Percentiles rank a stretch among this genome's conserved stretches.
Evolutionary conservation across 2,888 invertebrate species (phyloP).

Genomic region (Calliopum simillimum): DNA sequence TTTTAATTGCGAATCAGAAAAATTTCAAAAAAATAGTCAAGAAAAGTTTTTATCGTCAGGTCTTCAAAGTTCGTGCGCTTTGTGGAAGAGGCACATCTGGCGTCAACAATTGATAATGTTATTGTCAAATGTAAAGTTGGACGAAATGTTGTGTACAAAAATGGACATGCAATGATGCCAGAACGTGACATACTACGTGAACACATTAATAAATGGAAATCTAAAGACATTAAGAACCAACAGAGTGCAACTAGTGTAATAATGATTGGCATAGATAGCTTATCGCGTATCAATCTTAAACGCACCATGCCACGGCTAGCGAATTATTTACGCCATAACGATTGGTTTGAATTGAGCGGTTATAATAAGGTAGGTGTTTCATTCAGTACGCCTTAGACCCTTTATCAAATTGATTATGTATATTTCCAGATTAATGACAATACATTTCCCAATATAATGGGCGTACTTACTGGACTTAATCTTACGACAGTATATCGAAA

Average conservation of each 20-base stretch:
- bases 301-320: constrained; percentile 81
- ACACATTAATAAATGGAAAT: constrained; percentile 60
- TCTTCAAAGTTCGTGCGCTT: no score
- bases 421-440: constrained; percentile 80
- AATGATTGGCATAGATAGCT: constrained; percentile 86
- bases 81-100: constrained; percentile 59
- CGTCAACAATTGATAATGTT: constrained; percentile 67
- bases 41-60: constrained; percentile 59
- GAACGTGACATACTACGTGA: constrained; percentile 69
- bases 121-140: constrained; percentile 69
- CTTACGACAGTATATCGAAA: constrained; percentile 67
- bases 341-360: constrained; percentile 79
- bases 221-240: constrained; percentile 33
- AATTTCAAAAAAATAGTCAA: no score
- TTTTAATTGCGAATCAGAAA: no score
- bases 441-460: constrained; percentile 91
- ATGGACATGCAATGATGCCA: constrained; percentile 71
- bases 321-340: constrained; percentile 74
- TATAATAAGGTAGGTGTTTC: constrained; percentile 75
- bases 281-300: constrained; percentile 82
- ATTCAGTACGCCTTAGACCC: no score
- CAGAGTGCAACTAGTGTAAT: constrained; percentile 73
- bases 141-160: constrained; percentile 59
- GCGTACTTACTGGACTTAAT: constrained; percentile 79
- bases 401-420: no score